Percentiles rank a stretch among this genome's conserved stretches.
These are phyloP conservation scores for Nymphalis polychloros DNA, from an alignment of 2,888 invertebrate genomes.

Conservation along the genomic window DNA sequence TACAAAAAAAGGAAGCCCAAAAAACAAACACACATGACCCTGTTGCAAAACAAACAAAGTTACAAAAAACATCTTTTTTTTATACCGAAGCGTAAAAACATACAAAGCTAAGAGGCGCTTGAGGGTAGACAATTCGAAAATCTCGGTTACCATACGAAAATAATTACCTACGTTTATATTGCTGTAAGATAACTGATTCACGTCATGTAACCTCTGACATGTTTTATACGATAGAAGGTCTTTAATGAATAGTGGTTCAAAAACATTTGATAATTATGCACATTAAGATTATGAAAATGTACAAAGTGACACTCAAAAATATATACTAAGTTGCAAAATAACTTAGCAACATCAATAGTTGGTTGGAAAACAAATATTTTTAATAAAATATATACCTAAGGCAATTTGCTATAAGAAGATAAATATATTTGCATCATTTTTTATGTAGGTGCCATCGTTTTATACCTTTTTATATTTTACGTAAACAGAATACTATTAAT, in stretches of 20 bases:
- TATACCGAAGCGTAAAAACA: background rate
- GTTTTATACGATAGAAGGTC: slow-evolving; percentile 55
- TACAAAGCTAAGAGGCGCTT: slow-evolving; percentile 5
- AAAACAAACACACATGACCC: too few species aligned
- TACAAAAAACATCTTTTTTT: too few species aligned
- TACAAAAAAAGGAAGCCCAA: too few species aligned
- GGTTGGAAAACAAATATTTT: background rate
- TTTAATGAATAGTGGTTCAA: slow-evolving; percentile 68
- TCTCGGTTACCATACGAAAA: slow-evolving; percentile 47
- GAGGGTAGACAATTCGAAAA: slow-evolving; percentile 12
- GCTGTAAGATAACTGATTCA: slow-evolving; percentile 56
- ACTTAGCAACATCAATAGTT: slow-evolving; percentile 21
- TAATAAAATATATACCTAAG: background rate
- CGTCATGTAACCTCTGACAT: slow-evolving; percentile 57
- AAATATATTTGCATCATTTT: too few species aligned
- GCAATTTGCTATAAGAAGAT: too few species aligned
- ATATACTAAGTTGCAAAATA: slow-evolving; percentile 34
- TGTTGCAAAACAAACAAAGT: too few species aligned
- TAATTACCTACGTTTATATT: slow-evolving; percentile 59
- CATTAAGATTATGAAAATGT: slow-evolving; percentile 40
- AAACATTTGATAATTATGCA: slow-evolving; percentile 57
- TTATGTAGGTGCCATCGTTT: too few species aligned
- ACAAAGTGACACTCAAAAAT: slow-evolving; percentile 28
- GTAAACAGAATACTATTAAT: too few species aligned
- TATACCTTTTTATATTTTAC: too few species aligned